Conservation (phyloP, 1,140 invertebrate genomes). For the Drosophila pectinifera region DNA sequence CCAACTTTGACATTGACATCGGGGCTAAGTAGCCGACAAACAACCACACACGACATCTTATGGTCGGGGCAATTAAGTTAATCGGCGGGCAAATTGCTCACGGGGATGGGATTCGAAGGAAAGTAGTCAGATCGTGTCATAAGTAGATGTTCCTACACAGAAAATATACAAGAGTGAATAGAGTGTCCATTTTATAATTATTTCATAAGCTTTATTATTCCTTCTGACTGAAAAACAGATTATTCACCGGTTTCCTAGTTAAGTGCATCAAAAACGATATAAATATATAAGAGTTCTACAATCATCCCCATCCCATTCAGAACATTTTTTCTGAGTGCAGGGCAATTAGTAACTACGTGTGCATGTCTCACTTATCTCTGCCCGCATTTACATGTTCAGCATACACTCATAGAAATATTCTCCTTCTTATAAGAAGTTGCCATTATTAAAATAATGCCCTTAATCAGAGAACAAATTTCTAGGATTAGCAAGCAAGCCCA, state of each 20-base stretch:
- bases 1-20: conserved; percentile 60
- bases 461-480: too few species aligned
- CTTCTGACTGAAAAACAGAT: too few species aligned
- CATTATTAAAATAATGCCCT: too few species aligned
- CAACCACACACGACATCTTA: conserved; percentile 47
- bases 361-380: conserved; percentile 25
- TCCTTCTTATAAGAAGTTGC: too few species aligned
- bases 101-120: conserved; percentile 46
- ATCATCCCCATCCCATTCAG: too few species aligned
- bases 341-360: conserved; percentile 37
- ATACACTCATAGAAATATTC: too few species aligned
- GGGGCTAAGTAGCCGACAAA: conserved; percentile 16
- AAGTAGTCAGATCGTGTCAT: conserved; percentile 41
- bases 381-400: conserved; percentile 5
- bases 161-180: not conserved
- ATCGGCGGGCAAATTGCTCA: conserved; percentile 49
- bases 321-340: not conserved
- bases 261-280: too few species aligned
- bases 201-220: not conserved
- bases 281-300: too few species aligned
- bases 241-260: too few species aligned
- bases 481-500: too few species aligned
- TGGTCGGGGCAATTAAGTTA: conserved; percentile 67
- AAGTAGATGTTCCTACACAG: not conserved
- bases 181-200: not conserved